Base-by-base conservation (phyloP, 2,888 invertebrate species). In the Oligia strigilis region DNA sequence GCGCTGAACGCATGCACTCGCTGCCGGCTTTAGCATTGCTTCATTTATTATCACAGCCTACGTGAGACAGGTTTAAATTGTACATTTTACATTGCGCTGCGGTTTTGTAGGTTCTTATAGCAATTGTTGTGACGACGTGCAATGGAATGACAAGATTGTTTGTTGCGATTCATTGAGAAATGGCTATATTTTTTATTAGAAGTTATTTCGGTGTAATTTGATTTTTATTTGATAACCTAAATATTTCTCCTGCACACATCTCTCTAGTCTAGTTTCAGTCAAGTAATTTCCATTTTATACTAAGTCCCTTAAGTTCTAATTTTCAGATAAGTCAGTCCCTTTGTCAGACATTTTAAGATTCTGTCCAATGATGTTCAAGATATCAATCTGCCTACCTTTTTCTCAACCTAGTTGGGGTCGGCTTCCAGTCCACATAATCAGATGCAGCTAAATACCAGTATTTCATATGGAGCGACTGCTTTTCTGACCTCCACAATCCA, bases 11-110 rank as follows among this genome's bases (percentile, higher is more conserved):
- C 4, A 49, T 49, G 75, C 82, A 81, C 72, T 80, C 72, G 65
- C 72, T 74, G 77, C 69, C 19, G 49, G 71, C 83, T 79, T 70
- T 72, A 69, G 78, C 81, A 88, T 85, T 83, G 85, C 82, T 81
- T 83, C 86, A 90, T 90, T 89, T 87, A 88, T 83, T 86, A 87
- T 83, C 83, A 78, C 72, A 77, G 77, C 73, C 67, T 77, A 87
- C 86, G 86, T 78, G 87, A 80, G 78, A 55, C 60, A 75, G 80
- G 65, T 80, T 81, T 81, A 81, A 75, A 77, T 80, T 80, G 85
- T 80, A 70, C 72, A 84, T 65, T 72, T 49, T 77, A 77, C 66
- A 70, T 77, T 71, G 72, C 65, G n/a, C 55, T 70, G 72, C n/a
- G 29, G 55, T 55, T 82, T 75, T 49, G 23, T 17, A 52, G n/a